Conservation (phyloP, 30 jellyfish, hydroid and myxozoan genomes). For the Turritopsis rubra region DNA sequence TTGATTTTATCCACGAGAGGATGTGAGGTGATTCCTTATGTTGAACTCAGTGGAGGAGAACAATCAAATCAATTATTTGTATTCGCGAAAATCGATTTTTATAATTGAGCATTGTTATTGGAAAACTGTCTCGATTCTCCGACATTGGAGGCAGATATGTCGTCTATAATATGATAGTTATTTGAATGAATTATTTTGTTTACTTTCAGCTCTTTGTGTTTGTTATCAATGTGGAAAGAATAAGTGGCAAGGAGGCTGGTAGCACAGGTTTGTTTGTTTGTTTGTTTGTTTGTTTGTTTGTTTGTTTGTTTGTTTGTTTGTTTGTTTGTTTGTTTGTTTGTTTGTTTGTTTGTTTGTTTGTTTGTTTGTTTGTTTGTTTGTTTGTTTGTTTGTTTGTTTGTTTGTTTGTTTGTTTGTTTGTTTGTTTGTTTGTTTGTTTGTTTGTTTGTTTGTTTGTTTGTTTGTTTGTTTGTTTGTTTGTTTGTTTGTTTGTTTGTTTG, state of each 20-base stretch:
- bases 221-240: slow-evolving; percentile 57
- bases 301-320: not conserved
- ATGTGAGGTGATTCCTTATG: too few species aligned
- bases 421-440: not conserved
- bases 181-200: too few species aligned
- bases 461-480: not conserved
- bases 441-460: not conserved
- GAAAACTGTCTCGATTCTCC: too few species aligned
- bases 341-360: too few species aligned
- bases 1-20: not conserved
- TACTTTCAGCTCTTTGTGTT: slow-evolving; percentile 47
- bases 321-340: slow-evolving; percentile 8
- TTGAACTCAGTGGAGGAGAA: too few species aligned
- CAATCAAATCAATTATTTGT: too few species aligned
- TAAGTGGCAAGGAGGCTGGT: slow-evolving; percentile 54
- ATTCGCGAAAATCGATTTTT: too few species aligned
- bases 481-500: too few species aligned
- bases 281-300: not conserved
- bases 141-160: too few species aligned
- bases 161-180: too few species aligned
- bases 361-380: not conserved
- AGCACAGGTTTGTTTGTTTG: slow-evolving; percentile 24
- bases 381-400: not conserved
- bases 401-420: not conserved
- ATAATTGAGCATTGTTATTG: too few species aligned